These are phyloP conservation scores for Dynastes tityus DNA, from an alignment of 2,888 invertebrate genomes.

Conservation along the genomic window DNA sequence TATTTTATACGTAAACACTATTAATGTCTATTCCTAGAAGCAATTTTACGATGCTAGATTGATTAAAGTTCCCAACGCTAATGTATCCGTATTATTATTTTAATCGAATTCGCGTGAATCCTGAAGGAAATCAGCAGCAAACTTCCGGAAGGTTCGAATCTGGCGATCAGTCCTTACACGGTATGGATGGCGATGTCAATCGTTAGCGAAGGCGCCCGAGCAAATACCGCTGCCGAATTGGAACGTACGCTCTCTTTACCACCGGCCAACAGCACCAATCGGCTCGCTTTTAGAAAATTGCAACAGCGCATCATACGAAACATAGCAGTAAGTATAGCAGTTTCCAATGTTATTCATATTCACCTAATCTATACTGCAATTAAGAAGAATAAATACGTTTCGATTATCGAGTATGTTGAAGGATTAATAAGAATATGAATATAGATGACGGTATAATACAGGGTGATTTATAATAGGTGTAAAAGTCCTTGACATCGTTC, in stretches of 20 bases:
- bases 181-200: slow-evolving; percentile 78
- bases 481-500: too few relatives aligned
- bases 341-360: too few relatives aligned
- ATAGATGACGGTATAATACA: too few relatives aligned
- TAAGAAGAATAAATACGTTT: too few relatives aligned
- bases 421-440: too few relatives aligned
- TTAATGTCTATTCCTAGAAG: not conserved
- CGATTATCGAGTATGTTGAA: too few relatives aligned
- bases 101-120: too few relatives aligned
- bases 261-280: slow-evolving; percentile 53
- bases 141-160: slow-evolving; percentile 66
- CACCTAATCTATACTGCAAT: too few relatives aligned
- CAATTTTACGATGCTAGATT: too few relatives aligned
- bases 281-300: slow-evolving; percentile 60
- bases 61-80: too few relatives aligned
- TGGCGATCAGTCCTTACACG: slow-evolving; percentile 79
- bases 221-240: slow-evolving; percentile 73
- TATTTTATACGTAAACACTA: not conserved
- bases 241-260: slow-evolving; percentile 66
- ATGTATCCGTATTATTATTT: too few relatives aligned
- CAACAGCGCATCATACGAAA: slow-evolving; percentile 61
- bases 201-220: slow-evolving; percentile 75
- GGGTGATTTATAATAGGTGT: too few relatives aligned
- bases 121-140: slow-evolving; percentile 60
- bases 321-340: slow-evolving; percentile 57